phyloP scores from a whole-genome alignment of 2,888 invertebrate genomes.

The Phytoseiulus persimilis region DNA sequence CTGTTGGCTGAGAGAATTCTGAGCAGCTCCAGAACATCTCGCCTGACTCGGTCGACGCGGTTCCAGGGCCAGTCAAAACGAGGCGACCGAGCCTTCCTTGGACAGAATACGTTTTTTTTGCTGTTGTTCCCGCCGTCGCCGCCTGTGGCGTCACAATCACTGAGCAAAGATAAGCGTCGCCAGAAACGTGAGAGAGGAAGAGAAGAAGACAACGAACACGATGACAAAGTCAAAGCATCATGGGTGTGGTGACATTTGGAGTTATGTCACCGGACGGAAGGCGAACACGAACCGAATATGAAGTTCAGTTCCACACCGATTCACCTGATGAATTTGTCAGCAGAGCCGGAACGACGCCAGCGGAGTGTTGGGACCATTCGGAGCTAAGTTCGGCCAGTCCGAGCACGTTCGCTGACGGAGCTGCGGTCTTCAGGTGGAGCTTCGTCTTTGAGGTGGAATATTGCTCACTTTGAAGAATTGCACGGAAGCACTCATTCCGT shows the following conservation, averaged over 20 bases:
- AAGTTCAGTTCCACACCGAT: neutral
- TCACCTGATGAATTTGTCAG: neutral
- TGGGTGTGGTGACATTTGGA: neutral
- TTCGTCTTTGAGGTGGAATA: neutral
- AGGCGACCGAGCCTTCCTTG: neutral
- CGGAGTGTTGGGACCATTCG: neutral
- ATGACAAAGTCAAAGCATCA: neutral
- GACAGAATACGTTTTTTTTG: neutral
- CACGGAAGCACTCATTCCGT: no score
- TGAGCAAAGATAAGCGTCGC: neutral
- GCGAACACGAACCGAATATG: neutral
- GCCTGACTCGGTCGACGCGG: neutral
- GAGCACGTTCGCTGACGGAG: neutral
- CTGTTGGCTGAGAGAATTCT: neutral
- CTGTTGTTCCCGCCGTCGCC: neutral
- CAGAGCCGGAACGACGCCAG: neutral
- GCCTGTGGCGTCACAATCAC: neutral
- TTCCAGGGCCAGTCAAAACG: neutral
- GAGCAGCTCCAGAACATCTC: neutral
- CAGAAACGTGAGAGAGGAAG: neutral
- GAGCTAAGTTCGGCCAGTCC: neutral
- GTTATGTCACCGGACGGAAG: neutral
- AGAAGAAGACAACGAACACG: neutral
- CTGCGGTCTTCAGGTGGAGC: neutral
- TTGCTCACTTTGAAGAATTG: no score